These are phyloP conservation scores for Pitta sordida DNA, from an alignment of 2,113 vertebrate genomes.

Conservation along the genomic window DNA sequence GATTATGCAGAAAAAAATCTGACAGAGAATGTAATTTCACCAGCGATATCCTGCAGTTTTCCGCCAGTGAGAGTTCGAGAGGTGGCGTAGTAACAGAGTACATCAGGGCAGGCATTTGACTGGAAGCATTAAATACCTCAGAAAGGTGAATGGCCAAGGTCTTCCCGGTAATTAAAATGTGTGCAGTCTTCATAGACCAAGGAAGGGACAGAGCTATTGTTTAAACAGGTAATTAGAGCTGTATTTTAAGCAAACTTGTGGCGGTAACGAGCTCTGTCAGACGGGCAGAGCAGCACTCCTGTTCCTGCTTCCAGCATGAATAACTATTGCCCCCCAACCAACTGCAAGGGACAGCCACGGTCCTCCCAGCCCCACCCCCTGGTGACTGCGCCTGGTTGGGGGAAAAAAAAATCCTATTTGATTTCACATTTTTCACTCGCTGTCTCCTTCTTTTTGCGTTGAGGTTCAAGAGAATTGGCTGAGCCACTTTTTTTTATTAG, in stretches of 20 bases:
- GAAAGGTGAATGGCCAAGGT: conserved; percentile 68
- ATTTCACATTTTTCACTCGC: conserved; percentile 46
- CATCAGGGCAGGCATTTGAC: conserved; percentile 72
- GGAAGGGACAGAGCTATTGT: conserved; percentile 53
- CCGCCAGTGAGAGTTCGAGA: conserved; percentile 49
- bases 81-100: conserved; percentile 71
- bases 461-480: conserved; percentile 38
- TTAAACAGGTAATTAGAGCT: conserved; percentile 61
- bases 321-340: background rate
- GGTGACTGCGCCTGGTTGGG: accelerated
- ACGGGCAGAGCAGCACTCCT: background rate
- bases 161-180: conserved; percentile 72
- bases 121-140: conserved; percentile 73
- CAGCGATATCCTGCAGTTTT: conserved; percentile 62
- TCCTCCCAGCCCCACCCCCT: background rate
- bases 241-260: conserved; percentile 49
- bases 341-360: accelerated
- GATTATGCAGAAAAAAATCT: conserved; percentile 68
- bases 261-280: background rate
- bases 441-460: background rate
- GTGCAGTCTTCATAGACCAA: conserved; percentile 59
- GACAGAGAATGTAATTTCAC: conserved; percentile 54
- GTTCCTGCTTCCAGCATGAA: background rate
- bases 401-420: background rate
- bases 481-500: conserved; percentile 36